phyloP scores from a whole-genome alignment of 2,888 invertebrate genomes.

The Macrophya annulata region DNA sequence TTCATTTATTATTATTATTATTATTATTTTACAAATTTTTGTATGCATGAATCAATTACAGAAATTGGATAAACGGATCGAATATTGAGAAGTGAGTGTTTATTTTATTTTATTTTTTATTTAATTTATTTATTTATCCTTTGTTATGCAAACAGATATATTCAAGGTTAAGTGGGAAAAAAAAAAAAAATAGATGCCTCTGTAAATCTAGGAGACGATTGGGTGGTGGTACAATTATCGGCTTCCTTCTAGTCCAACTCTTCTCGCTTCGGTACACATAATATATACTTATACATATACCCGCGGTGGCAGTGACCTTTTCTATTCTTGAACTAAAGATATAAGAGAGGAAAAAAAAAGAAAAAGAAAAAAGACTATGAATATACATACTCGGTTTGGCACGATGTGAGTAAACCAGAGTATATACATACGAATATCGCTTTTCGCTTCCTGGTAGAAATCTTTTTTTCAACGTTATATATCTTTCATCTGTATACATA shows the following conservation, averaged over 20 bases:
- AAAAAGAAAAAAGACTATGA: neutral
- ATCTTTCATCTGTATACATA: neutral
- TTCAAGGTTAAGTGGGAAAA: neutral
- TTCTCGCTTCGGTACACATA: constrained; percentile 45
- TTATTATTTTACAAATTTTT: neutral
- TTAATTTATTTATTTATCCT: neutral
- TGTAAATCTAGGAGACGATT: constrained; percentile 33
- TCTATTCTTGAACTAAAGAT: constrained; percentile 43
- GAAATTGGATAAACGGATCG: neutral
- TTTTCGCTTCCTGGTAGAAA: constrained; percentile 8
- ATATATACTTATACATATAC: constrained; percentile 1
- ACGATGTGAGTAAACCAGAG: constrained; percentile 19
- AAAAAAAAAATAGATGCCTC: constrained; percentile 10
- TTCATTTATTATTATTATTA: neutral
- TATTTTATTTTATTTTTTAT: neutral
- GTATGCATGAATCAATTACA: neutral
- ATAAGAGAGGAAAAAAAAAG: neutral
- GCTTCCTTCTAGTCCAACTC: constrained; percentile 33
- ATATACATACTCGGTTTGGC: constrained; percentile 30
- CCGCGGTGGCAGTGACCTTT: constrained; percentile 34
- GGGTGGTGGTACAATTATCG: constrained; percentile 33
- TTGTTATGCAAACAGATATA: neutral
- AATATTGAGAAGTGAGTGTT: neutral
- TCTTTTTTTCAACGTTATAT: neutral
- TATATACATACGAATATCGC: constrained; percentile 4